Evolutionary conservation across 2,888 invertebrate species (phyloP).

Genomic region (Hirtodrosophila histrioides): DNA sequence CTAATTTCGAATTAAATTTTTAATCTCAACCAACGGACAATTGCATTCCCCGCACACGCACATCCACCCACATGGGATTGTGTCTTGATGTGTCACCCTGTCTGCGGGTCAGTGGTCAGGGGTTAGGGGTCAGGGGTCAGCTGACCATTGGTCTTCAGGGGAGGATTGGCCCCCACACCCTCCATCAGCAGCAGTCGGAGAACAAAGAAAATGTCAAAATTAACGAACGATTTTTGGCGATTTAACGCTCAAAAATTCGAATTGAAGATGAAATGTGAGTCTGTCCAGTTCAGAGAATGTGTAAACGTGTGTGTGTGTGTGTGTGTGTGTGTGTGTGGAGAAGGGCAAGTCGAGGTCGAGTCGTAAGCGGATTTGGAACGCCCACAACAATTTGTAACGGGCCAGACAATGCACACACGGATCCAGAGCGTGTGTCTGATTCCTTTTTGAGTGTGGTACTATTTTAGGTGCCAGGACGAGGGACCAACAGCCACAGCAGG

Average conservation of each 20-base stretch:
- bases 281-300: constrained; percentile 14
- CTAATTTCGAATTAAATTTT: constrained; percentile 82
- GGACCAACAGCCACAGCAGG: constrained; percentile 50
- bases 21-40: constrained; percentile 68
- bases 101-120: constrained; percentile 66
- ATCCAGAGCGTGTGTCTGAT: constrained; percentile 41
- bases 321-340: constrained; percentile 26
- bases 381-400: constrained; percentile 85
- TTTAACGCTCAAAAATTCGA: constrained; percentile 73
- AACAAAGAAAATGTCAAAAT: constrained; percentile 75
- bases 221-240: constrained; percentile 78
- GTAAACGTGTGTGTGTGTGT: constrained; percentile 4
- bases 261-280: constrained; percentile 69
- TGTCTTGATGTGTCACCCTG: constrained; percentile 55
- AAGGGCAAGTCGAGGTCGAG: constrained; percentile 49
- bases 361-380: constrained; percentile 84
- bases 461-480: constrained; percentile 37
- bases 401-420: constrained; percentile 51
- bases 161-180: constrained; percentile 37
- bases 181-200: constrained; percentile 20
- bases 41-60: constrained; percentile 37
- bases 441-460: constrained; percentile 16
- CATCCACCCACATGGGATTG: constrained; percentile 65
- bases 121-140: constrained; percentile 38
- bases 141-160: constrained; percentile 68